phyloP scores from a whole-genome alignment of 2,113 vertebrate species.

The Coryphaenoides rupestris region DNA sequence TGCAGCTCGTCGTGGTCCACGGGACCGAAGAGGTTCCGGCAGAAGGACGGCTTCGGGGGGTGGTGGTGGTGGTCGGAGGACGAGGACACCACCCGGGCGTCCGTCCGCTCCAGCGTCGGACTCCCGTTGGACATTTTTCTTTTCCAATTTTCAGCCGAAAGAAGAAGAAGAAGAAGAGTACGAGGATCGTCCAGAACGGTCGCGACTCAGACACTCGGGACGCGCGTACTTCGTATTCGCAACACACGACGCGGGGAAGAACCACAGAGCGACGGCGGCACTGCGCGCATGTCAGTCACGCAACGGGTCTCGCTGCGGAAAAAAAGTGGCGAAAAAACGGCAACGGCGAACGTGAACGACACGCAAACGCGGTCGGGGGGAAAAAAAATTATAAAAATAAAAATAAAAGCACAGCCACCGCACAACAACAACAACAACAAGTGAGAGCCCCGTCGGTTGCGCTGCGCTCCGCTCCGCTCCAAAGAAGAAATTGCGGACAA shows the following conservation, averaged over 20 bases:
- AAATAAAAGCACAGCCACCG: no score
- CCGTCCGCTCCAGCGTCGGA: conserved; percentile 89
- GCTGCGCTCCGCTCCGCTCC: conserved; percentile 65
- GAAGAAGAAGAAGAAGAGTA: conserved; percentile 17
- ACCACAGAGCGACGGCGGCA: conserved; percentile 26
- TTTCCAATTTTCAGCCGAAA: conserved; percentile 38
- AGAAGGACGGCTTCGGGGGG: conserved; percentile 91
- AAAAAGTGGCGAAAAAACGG: conserved; percentile 50
- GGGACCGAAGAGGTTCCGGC: conserved; percentile 89
- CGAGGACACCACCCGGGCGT: conserved; percentile 78
- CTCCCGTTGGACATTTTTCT: conserved; percentile 94
- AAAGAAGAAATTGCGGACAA: conserved; percentile 61
- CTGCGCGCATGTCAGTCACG: conserved; percentile 43
- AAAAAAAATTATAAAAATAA: no score
- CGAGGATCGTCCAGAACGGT: conserved; percentile 48
- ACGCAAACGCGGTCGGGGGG: no score
- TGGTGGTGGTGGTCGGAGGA: no score
- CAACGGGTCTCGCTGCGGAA: no score
- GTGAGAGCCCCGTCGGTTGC: conserved; percentile 63
- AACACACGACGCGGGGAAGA: conserved; percentile 54
- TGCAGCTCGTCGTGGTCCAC: conserved; percentile 86
- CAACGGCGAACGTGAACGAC: no score
- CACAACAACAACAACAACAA: no score
- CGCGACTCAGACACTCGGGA: conserved; percentile 30
- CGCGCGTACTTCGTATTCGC: conserved; percentile 49